Evolutionary conservation across 2,113 vertebrate genomes (phyloP).

Genomic region (Strix aluco): DNA sequence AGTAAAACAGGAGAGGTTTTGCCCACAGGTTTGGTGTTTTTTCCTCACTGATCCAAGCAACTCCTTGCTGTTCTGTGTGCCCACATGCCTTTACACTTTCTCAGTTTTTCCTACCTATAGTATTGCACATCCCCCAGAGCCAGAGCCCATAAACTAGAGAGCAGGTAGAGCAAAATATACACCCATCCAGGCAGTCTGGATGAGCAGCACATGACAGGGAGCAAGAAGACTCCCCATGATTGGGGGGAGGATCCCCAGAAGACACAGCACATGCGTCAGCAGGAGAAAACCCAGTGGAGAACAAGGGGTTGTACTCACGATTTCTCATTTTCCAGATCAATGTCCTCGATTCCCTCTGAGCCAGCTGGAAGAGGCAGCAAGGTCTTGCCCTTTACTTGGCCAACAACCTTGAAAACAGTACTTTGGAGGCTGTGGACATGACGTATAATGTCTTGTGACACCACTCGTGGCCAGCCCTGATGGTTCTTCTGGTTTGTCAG

Average conservation of each 20-base stretch:
- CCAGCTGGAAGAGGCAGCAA: slow-evolving; percentile 84
- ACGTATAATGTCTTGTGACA: slow-evolving; percentile 81
- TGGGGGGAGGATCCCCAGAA: background rate
- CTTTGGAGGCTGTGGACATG: slow-evolving; percentile 80
- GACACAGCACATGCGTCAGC: background rate
- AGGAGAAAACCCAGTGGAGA: background rate
- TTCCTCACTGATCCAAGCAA: background rate
- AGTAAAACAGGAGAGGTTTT: background rate
- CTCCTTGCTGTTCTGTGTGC: background rate
- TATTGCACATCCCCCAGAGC: background rate
- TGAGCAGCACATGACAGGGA: background rate
- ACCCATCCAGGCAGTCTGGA: background rate
- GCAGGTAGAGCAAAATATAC: background rate
- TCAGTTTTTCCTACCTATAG: background rate
- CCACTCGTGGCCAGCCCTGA: slow-evolving; percentile 80
- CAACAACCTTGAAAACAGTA: slow-evolving; percentile 76
- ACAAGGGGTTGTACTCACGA: slow-evolving; percentile 65
- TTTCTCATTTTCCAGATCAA: slow-evolving; percentile 69
- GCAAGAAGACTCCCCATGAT: background rate
- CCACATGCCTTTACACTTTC: background rate
- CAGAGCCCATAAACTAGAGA: background rate
- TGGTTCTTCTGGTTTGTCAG: slow-evolving; percentile 84
- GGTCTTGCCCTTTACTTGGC: slow-evolving; percentile 88
- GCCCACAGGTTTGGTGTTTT: background rate
- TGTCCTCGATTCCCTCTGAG: slow-evolving; percentile 72